Conservation (phyloP, 2,797 vertebrate genomes). For the Semaprochilodus insignis region DNA sequence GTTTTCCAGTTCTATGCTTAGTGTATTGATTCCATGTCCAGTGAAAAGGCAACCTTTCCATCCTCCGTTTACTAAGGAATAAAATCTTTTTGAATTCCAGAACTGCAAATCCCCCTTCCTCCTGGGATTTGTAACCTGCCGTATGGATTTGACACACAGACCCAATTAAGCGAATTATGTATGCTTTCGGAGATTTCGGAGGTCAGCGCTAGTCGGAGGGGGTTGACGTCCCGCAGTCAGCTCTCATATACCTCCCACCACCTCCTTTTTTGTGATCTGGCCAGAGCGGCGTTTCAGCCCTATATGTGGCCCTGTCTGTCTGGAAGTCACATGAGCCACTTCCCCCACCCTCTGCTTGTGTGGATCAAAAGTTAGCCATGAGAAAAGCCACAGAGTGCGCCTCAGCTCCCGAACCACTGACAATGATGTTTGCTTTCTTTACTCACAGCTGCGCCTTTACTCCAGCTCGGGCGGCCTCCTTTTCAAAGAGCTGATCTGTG, state of each 20-base stretch:
- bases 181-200: conserved; percentile 67
- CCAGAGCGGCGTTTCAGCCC: conserved; percentile 42
- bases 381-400: conserved; percentile 55
- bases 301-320: conserved; percentile 46
- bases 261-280: conserved; percentile 41
- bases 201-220: conserved; percentile 70
- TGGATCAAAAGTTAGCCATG: conserved; percentile 58
- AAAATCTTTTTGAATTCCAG: conserved; percentile 9
- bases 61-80: background rate
- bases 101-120: conserved; percentile 44
- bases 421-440: conserved; percentile 70
- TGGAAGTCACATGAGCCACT: conserved; percentile 54
- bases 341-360: conserved; percentile 53
- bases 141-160: conserved; percentile 62
- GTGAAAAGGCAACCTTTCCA: background rate
- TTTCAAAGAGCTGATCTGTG: conserved; percentile 54
- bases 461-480: conserved; percentile 28
- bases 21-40: background rate
- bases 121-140: conserved; percentile 46
- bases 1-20: too few relatives aligned
- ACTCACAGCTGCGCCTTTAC: conserved; percentile 70
- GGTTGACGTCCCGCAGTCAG: conserved; percentile 45
- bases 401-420: conserved; percentile 57
- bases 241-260: conserved; percentile 39
- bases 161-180: conserved; percentile 77